A percentile compares a stretch with the other conserved stretches of the same genome.
These are phyloP conservation scores for Eupelmus urozonus DNA, from an alignment of 2,888 invertebrate species.

Conservation along the genomic window DNA sequence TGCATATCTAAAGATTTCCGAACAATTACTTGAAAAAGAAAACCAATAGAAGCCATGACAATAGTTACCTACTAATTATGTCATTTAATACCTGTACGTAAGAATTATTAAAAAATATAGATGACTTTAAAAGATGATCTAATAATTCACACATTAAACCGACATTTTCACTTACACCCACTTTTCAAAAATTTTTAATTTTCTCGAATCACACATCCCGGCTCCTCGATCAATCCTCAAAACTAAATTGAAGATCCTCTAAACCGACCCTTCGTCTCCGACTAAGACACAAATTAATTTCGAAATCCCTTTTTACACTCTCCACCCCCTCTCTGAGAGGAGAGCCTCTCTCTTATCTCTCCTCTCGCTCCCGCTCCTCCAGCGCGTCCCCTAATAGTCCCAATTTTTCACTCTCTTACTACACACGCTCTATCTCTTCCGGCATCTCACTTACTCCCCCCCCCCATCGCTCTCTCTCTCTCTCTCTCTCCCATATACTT, in stretches of 20 bases:
- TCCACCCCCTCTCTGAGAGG: constrained; percentile 3
- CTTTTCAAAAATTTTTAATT: too few relatives aligned
- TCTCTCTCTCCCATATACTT: not conserved
- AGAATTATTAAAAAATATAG: too few relatives aligned
- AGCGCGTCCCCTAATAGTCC: constrained; percentile 23
- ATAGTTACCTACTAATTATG: too few relatives aligned
- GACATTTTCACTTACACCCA: too few relatives aligned
- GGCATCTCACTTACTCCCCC: constrained; percentile 34
- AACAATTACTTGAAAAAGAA: not conserved
- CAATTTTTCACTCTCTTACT: constrained; percentile 47
- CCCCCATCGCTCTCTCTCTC: not conserved
- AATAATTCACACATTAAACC: too few relatives aligned
- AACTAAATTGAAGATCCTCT: too few relatives aligned
- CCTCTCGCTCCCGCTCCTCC: constrained; percentile 12
- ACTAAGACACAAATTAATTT: constrained; percentile 51
- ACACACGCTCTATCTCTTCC: constrained; percentile 23
- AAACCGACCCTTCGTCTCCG: too few relatives aligned
- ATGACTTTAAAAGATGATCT: too few relatives aligned
- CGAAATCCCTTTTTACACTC: constrained; percentile 9
- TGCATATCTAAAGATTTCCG: not conserved
- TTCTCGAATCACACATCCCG: too few relatives aligned
- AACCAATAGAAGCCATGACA: too few relatives aligned
- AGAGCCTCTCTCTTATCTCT: constrained; percentile 30
- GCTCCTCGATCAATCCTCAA: too few relatives aligned
- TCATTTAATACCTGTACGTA: too few relatives aligned